Evolutionary conservation across 2,113 vertebrate genomes (phyloP), one percentile per base, ranked within the genome.

Genomic region (Hippocampus zosterae): DNA sequence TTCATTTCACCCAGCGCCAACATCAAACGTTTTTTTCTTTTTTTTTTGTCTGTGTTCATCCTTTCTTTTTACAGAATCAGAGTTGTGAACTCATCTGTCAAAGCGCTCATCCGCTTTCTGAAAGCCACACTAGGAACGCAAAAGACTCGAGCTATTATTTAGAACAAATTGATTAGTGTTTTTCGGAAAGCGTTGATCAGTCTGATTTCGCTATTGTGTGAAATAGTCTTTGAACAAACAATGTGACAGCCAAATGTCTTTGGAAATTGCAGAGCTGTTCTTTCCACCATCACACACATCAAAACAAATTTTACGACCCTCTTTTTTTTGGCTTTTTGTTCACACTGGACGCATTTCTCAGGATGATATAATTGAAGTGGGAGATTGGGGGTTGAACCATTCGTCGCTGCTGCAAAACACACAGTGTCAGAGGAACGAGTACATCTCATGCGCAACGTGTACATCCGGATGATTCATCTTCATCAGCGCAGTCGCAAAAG

Each of bases 331-430:
- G 74, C 79, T 37, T 82, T 84, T 82, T 79, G 77, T 79, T 71
- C 76, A 71, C 84, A 80, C 80, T 72, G 80, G 76, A 60, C 74
- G 72, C 70, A 78, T 81, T 76, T 82, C 68, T 74, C 72, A 67
- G 67, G 75, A 65, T n/a, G 19, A 69, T 79, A 72, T 86, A 84
- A 90, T 85, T 85, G 84, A 87, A 84, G 74, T 81, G 75, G 76
- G 19, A 57, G 33, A 37, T 37, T 37, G 33, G 33, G 5, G 33
- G 33, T 37, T 37, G 33, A 73, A 62, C 70, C 68, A 72, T 65
- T 74, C 67, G 84, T 78, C 69, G 71, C 67, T 79, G 71, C 69
- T 55, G 65, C 61, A 68, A 73, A 71, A 76, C 6, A 56, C 64
- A 56, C 64, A 21, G 68, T 75, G 67, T 79, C 76, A 81, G 68